Percentiles rank a stretch among this genome's conserved stretches.
phyloP scores from a whole-genome alignment of 2,113 vertebrate genomes.

The Corynorhinus townsendii region DNA sequence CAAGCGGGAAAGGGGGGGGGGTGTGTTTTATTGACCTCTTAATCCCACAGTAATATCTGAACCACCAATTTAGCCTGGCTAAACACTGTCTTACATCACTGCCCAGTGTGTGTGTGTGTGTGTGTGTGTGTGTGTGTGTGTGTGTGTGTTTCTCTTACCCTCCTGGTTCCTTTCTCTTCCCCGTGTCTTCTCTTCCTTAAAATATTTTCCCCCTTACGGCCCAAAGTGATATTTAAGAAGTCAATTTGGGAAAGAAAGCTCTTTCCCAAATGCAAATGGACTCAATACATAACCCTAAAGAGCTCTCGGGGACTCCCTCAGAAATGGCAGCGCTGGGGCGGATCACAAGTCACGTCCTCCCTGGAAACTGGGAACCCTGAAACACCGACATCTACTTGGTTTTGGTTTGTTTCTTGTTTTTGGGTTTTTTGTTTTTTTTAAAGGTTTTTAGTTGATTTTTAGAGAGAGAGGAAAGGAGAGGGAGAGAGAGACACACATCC shows the following conservation, averaged over 20 bases:
- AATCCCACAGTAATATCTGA: background rate
- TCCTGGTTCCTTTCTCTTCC: background rate
- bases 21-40: background rate
- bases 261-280: background rate
- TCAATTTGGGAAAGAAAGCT: background rate
- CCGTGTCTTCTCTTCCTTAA: background rate
- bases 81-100: background rate
- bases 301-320: background rate
- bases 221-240: background rate
- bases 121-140: background rate
- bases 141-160: background rate
- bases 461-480: too few species aligned
- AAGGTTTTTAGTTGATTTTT: too few species aligned
- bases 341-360: background rate
- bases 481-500: too few species aligned
- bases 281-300: background rate
- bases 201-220: background rate
- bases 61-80: background rate
- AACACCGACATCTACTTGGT: background rate
- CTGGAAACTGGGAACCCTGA: background rate
- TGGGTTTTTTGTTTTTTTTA: too few species aligned
- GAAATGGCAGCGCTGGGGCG: background rate
- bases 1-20: background rate
- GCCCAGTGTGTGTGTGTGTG: background rate
- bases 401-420: too few species aligned